Conservation (phyloP, 2,797 vertebrate species). For the Brachymystax lenok region DNA sequence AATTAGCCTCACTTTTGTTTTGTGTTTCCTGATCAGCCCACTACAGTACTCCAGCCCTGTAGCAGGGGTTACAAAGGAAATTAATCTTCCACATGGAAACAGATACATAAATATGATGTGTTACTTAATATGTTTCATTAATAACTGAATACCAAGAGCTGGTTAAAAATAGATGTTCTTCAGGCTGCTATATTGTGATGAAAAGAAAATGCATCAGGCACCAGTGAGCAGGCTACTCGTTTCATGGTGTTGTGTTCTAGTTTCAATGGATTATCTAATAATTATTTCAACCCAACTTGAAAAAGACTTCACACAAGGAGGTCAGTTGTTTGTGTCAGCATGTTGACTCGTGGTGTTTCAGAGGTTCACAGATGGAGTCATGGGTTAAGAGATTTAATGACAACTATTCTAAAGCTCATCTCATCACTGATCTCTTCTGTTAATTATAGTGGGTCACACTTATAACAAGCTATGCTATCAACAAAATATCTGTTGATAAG, state of each 20-base stretch:
- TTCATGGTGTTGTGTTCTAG: constrained; percentile 8
- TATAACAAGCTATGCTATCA: no score
- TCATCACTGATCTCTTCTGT: neutral
- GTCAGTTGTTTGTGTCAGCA: neutral
- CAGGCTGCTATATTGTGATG: neutral
- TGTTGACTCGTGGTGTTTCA: constrained; percentile 16
- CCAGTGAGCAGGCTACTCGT: neutral
- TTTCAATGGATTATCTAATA: neutral
- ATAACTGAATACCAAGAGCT: constrained; percentile 36
- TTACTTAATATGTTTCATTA: constrained; percentile 46
- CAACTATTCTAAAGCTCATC: neutral
- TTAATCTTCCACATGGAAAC: constrained; percentile 30
- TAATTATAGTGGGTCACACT: neutral
- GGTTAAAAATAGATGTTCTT: constrained; percentile 7
- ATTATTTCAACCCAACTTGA: constrained; percentile 6
- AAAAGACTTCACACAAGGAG: neutral
- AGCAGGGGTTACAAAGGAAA: constrained; percentile 36
- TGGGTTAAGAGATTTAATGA: neutral
- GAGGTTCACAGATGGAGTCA: constrained; percentile 18
- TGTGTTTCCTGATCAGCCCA: constrained; percentile 31
- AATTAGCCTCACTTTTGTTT: constrained; percentile 55
- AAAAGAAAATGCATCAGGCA: neutral
- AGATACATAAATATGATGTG: constrained; percentile 27
- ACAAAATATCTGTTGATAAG: no score
- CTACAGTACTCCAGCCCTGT: constrained; percentile 25